Percentiles rank a stretch among this genome's conserved stretches.
These are phyloP conservation scores for Chlorodrepanis virens DNA, from an alignment of 2,113 vertebrate genomes.

Conservation along the genomic window DNA sequence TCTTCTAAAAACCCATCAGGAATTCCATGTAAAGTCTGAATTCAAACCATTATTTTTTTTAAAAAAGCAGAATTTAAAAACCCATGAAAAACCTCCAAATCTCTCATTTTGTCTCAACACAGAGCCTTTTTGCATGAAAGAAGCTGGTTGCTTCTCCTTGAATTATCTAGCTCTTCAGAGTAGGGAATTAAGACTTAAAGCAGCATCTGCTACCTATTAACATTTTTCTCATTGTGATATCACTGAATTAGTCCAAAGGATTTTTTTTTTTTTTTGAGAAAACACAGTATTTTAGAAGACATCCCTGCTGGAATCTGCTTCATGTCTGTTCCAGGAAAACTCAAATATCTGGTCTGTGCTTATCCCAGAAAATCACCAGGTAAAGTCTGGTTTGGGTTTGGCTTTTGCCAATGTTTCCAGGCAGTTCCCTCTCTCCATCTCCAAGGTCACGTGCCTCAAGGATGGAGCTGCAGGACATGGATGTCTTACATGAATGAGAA, in stretches of 20 bases:
- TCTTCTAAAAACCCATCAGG: not conserved
- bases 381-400: not conserved
- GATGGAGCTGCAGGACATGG: not conserved
- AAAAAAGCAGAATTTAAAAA: not conserved
- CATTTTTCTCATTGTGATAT: not conserved
- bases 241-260: not conserved
- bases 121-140: not conserved
- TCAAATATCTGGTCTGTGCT: not conserved
- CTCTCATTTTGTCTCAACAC: not conserved
- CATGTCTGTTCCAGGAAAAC: accelerated
- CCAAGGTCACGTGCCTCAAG: not conserved
- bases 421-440: not conserved
- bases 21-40: not conserved
- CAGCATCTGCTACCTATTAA: conserved; percentile 36
- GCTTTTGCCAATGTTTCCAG: not conserved
- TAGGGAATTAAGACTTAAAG: not conserved
- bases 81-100: not conserved
- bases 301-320: not conserved
- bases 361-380: not conserved
- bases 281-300: not conserved
- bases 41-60: not conserved
- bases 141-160: not conserved
- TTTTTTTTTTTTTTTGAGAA: not conserved
- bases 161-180: not conserved
- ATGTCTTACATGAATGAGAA: not conserved